Conservation (phyloP, 2,888 invertebrate species). For the Scelioninae gen. 1 region DNA sequence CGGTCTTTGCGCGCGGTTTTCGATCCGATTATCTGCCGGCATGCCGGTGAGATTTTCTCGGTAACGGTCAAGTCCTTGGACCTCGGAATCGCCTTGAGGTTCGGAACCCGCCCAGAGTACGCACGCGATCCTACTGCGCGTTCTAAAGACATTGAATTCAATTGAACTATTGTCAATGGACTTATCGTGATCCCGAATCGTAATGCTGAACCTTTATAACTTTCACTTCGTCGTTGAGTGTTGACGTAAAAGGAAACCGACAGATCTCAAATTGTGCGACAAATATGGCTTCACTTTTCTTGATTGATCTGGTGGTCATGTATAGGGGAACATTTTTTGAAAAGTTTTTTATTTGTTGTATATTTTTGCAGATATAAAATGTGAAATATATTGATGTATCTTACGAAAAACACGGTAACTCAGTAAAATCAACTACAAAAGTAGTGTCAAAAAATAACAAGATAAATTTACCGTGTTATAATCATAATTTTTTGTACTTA, state of each 20-base stretch:
- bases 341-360: too few relatives aligned
- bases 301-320: too few relatives aligned
- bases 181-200: conserved; percentile 39
- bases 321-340: too few relatives aligned
- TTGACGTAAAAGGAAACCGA: conserved; percentile 40
- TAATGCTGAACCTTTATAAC: conserved; percentile 32
- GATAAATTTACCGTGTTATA: too few relatives aligned
- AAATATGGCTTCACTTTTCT: conserved; percentile 28
- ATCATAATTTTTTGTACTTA: too few relatives aligned
- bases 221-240: conserved; percentile 48
- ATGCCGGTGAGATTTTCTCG: conserved; percentile 80
- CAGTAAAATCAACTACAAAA: too few relatives aligned
- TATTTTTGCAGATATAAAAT: too few relatives aligned
- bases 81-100: conserved; percentile 81
- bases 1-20: conserved; percentile 63
- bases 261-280: conserved; percentile 24
- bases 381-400: too few relatives aligned
- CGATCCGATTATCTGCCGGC: conserved; percentile 70
- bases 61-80: conserved; percentile 82
- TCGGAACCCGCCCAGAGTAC: conserved; percentile 81
- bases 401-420: too few relatives aligned
- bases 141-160: conserved; percentile 76
- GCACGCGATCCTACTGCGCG: conserved; percentile 82
- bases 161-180: conserved; percentile 52
- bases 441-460: too few relatives aligned